Conservation (phyloP, 2,888 invertebrate species). For the Drosophila gaucha region DNA sequence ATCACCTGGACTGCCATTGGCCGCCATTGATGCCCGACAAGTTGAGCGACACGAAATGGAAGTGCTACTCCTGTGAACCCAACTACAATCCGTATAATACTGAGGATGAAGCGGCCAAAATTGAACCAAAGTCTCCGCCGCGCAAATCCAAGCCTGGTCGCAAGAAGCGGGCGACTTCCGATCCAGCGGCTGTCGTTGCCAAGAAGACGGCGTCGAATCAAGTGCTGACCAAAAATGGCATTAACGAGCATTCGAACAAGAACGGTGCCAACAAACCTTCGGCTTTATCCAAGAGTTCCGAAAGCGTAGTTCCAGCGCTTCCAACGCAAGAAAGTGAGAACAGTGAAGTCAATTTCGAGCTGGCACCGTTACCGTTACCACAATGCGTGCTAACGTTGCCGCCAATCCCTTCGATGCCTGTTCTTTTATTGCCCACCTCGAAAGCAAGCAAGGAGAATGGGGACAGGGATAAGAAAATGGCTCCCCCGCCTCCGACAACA, state of each 20-base stretch:
- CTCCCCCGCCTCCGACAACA: not conserved
- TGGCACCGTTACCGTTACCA: not conserved
- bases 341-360: not conserved
- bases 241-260: not conserved
- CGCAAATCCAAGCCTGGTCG: slow-evolving; percentile 55
- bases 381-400: not conserved
- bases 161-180: slow-evolving; percentile 51
- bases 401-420: not conserved
- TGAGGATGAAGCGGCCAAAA: not conserved
- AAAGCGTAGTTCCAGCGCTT: not conserved
- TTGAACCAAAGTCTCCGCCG: not conserved
- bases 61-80: slow-evolving; percentile 88
- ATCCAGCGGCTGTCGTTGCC: slow-evolving; percentile 20
- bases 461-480: not conserved
- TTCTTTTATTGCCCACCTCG: not conserved
- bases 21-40: slow-evolving; percentile 87
- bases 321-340: not conserved
- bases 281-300: not conserved
- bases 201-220: slow-evolving; percentile 1
- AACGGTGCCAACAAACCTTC: not conserved
- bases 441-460: slow-evolving; percentile 2
- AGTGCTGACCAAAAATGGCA: not conserved
- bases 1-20: slow-evolving; percentile 92
- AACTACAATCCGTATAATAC: slow-evolving; percentile 9
- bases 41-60: slow-evolving; percentile 87